A percentile compares a stretch with the other conserved stretches of the same genome.
These are phyloP conservation scores for Meriones unguiculatus DNA, from an alignment of 2,113 vertebrate species.

Conservation along the genomic window DNA sequence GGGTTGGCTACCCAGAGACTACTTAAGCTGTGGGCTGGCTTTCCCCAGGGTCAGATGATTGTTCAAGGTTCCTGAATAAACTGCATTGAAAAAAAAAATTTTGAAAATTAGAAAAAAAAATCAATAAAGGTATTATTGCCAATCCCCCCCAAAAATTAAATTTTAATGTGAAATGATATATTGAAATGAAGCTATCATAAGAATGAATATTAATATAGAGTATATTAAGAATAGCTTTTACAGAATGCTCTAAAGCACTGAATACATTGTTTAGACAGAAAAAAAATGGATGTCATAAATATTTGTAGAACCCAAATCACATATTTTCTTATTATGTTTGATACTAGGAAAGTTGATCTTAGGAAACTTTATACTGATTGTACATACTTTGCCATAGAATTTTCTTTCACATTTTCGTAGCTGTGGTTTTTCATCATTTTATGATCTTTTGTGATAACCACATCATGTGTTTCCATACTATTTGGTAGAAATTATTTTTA, in stretches of 20 bases:
- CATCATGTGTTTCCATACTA: background rate
- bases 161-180: background rate
- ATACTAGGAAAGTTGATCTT: background rate
- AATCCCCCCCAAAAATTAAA: no score
- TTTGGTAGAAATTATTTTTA: background rate
- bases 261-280: constrained; percentile 25
- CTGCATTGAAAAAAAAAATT: no score
- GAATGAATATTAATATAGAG: background rate
- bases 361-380: background rate
- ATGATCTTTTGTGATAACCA: constrained; percentile 28
- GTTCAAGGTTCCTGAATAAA: no score
- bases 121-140: no score
- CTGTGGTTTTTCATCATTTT: background rate
- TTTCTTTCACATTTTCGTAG: background rate
- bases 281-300: background rate
- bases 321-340: background rate
- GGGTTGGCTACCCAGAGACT: no score
- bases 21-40: no score
- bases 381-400: background rate
- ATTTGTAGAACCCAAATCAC: background rate
- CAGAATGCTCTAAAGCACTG: background rate
- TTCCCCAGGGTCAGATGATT: no score
- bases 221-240: background rate
- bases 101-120: no score
- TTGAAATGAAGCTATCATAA: background rate